phyloP scores from a whole-genome alignment of 30 jellyfish, hydroid and myxozoan genomes.

The Hydractinia symbiolongicarpus region DNA sequence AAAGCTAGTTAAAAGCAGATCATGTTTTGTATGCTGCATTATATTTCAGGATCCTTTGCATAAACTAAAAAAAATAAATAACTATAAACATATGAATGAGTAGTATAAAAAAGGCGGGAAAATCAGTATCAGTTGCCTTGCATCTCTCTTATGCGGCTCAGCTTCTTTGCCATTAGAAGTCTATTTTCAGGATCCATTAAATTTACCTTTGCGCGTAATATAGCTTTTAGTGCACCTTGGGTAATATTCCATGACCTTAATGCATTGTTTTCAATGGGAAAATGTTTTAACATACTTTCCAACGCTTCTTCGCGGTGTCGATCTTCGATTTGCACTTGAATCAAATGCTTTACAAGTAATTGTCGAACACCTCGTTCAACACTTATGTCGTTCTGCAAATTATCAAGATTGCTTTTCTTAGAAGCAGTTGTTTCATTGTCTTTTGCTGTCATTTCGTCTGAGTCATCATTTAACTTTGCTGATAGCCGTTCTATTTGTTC shows the following conservation, averaged over 20 bases:
- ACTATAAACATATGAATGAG: too few species aligned
- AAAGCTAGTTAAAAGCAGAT: too few species aligned
- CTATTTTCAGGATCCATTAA: constrained; percentile 26
- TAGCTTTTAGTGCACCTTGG: constrained; percentile 42
- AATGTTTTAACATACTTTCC: constrained; percentile 31
- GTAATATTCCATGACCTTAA: constrained; percentile 32
- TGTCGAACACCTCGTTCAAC: constrained; percentile 46
- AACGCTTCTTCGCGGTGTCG: constrained; percentile 30
- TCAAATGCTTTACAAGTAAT: constrained; percentile 32
- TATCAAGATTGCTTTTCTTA: constrained; percentile 18
- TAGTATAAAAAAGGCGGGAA: too few species aligned
- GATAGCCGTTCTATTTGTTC: constrained; percentile 28
- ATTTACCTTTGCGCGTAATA: constrained; percentile 21
- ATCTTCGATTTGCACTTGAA: constrained; percentile 33
- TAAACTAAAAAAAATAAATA: too few species aligned
- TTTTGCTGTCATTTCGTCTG: constrained; percentile 14
- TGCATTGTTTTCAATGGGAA: constrained; percentile 24
- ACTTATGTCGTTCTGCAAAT: constrained; percentile 23
- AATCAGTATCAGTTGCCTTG: too few species aligned
- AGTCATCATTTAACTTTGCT: constrained; percentile 20
- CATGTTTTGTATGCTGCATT: too few species aligned
- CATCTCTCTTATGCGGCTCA: background rate
- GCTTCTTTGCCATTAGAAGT: constrained; percentile 6
- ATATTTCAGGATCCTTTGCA: too few species aligned
- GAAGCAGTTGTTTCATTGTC: constrained; percentile 23